Evolutionary conservation across 1,140 invertebrate genomes (phyloP).

Genomic region (Musca vetustissima): DNA sequence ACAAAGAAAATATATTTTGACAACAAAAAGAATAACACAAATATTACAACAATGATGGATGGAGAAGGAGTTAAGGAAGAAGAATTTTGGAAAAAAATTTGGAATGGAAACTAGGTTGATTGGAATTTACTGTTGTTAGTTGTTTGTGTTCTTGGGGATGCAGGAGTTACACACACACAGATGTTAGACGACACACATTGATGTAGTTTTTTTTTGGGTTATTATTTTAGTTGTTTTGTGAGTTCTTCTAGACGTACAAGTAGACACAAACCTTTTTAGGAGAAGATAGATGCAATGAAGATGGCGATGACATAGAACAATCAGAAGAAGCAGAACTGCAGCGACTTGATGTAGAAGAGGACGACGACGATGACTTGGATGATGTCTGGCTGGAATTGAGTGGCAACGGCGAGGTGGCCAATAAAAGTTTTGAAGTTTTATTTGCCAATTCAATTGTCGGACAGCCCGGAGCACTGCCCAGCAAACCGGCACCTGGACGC

Average conservation of each 20-base stretch:
- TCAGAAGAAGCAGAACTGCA: slow-evolving; percentile 56
- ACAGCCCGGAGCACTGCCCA: slow-evolving; percentile 16
- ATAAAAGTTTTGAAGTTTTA: slow-evolving; percentile 8
- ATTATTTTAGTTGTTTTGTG: slow-evolving; percentile 28
- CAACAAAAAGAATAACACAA: no score
- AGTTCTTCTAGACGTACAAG: slow-evolving; percentile 36
- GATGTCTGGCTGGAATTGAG: slow-evolving; percentile 25
- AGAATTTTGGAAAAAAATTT: no score
- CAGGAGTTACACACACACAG: no score
- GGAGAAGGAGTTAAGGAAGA: no score
- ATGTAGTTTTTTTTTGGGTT: slow-evolving; percentile 26
- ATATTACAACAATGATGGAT: no score
- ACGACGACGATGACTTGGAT: slow-evolving; percentile 8
- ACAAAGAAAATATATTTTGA: no score
- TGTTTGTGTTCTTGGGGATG: no score
- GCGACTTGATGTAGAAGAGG: slow-evolving; percentile 47
- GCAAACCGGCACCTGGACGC: slow-evolving; percentile 21
- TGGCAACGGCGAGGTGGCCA: slow-evolving; percentile 13
- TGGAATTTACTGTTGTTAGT: no score
- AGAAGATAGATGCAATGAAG: slow-evolving; percentile 56
- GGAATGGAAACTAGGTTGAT: no score
- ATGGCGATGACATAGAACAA: slow-evolving; percentile 57
- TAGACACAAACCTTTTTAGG: slow-evolving; percentile 57
- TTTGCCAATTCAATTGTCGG: slow-evolving; percentile 9
- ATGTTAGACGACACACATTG: slow-evolving; percentile 16